These are phyloP conservation scores for Myotis yumanensis DNA, from an alignment of 2,113 vertebrate genomes.

Conservation along the genomic window DNA sequence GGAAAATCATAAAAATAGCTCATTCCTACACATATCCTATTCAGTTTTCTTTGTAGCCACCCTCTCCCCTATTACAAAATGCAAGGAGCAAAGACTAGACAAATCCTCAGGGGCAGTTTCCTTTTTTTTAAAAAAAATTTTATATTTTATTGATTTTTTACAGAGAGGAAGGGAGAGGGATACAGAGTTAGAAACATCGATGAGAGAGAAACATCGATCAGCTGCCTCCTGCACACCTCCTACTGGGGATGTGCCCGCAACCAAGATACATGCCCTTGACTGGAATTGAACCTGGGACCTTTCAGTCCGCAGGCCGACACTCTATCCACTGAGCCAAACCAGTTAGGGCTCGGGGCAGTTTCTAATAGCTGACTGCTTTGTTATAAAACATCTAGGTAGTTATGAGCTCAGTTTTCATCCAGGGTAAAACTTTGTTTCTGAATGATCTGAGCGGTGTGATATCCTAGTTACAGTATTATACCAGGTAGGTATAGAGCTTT, in stretches of 20 bases:
- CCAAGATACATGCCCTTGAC: no score
- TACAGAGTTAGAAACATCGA: no score
- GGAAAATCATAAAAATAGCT: constrained; percentile 33
- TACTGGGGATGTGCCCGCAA: no score
- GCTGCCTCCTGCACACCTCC: no score
- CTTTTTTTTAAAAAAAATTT: no score
- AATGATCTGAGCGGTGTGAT: background rate
- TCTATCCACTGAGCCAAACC: no score
- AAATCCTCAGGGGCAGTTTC: background rate
- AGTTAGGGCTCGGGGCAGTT: background rate
- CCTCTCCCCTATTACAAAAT: background rate
- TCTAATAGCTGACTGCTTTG: background rate
- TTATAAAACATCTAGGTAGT: background rate
- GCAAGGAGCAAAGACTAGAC: background rate
- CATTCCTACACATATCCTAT: background rate
- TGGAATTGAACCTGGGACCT: no score
- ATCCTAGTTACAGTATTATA: background rate
- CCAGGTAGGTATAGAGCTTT: background rate
- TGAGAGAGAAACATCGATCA: no score
- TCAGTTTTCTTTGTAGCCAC: background rate
- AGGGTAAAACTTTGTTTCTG: background rate
- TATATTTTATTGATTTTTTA: no score
- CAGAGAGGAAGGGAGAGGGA: no score
- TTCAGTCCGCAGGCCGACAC: no score
- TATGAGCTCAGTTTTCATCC: background rate